Evolutionary conservation across 1,140 invertebrate genomes (phyloP), one percentile per base, ranked within the genome.

Genomic region (Odontomachus brunneus): DNA sequence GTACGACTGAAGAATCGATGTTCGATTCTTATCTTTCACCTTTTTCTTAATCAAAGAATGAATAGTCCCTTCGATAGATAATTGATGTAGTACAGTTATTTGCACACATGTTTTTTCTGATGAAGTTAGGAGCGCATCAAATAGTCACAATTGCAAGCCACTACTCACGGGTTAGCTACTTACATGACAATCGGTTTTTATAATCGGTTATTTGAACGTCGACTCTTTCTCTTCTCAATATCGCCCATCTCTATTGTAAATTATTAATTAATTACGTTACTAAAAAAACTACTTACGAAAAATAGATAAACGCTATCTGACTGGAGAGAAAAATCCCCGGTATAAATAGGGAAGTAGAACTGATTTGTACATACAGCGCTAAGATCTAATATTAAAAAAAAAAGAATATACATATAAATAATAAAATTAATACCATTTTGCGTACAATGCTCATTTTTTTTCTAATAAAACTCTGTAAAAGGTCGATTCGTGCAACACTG

Each of bases 311-410:
- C 75, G 83, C 85, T 88, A 89, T 89, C 75, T 69, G 57, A 82
- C 81, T 92, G 88, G 84, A 62, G 81, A 83, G 69, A 71, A 85
- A 72, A 78, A 71, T 86, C 84, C 59, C 71, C 67, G 76, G 19
- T 26, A 76, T 81, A 82, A 82, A 51, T 76, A 83, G 85, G 63
- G 87, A 88, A 55, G 26, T 90, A 90, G 92, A 91, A 91, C 85
- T 91, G 91, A 92, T 81, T 89, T 93, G 92, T 93, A 92, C 83
- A 93, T 91, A 93, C 89, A 91, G 89, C 85, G 9, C 90, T 93
- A 92, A 91, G 88, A 84, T 86, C 88, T 91, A 92, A 91, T 91
- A 90, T 89, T 89, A 90, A 90, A 91, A 88, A 80, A 73, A 89
- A 55, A 80, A 69, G 87, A 55, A 76, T 82, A 75, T 55, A 80